These are phyloP conservation scores for Doryteuthis pealeii DNA, from an alignment of 1,140 invertebrate species.

Conservation along the genomic window DNA sequence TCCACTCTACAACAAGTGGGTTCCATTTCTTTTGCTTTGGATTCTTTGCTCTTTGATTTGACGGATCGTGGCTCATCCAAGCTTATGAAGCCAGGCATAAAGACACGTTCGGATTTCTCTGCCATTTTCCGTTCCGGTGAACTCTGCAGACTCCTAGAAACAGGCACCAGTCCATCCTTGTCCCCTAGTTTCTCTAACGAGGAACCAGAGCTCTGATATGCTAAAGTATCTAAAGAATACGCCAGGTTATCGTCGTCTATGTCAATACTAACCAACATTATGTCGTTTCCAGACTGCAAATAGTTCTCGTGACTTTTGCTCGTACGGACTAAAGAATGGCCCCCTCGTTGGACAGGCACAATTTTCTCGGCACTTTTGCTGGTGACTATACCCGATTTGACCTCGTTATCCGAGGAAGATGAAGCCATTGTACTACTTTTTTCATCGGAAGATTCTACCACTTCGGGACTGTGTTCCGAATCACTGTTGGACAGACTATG, in stretches of 20 bases:
- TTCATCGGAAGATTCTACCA: slow-evolving; percentile 1
- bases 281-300: slow-evolving; percentile 41
- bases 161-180: slow-evolving; percentile 54
- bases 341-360: slow-evolving; percentile 15
- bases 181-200: slow-evolving; percentile 67
- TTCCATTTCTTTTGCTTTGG: slow-evolving; percentile 17
- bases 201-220: slow-evolving; percentile 67
- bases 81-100: slow-evolving; percentile 68
- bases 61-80: slow-evolving; percentile 34
- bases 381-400: slow-evolving; percentile 27
- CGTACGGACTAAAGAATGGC: slow-evolving; percentile 41
- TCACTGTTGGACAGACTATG: slow-evolving; percentile 9
- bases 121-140: slow-evolving; percentile 64
- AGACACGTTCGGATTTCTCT: slow-evolving; percentile 58
- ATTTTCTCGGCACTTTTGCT: slow-evolving; percentile 57
- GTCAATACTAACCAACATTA: slow-evolving; percentile 58
- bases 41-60: slow-evolving; percentile 28
- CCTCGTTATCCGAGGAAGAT: slow-evolving; percentile 15
- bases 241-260: slow-evolving; percentile 92
- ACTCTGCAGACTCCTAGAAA: slow-evolving; percentile 63
- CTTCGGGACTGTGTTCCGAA: not conserved
- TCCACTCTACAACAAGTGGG: slow-evolving; percentile 2
- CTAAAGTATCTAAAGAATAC: slow-evolving; percentile 84
- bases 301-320: slow-evolving; percentile 59
- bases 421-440: slow-evolving; percentile 7